Percentiles rank a stretch among this genome's conserved stretches.
Conservation (phyloP, 1,140 invertebrate genomes). For the Bombus terrestris region DNA sequence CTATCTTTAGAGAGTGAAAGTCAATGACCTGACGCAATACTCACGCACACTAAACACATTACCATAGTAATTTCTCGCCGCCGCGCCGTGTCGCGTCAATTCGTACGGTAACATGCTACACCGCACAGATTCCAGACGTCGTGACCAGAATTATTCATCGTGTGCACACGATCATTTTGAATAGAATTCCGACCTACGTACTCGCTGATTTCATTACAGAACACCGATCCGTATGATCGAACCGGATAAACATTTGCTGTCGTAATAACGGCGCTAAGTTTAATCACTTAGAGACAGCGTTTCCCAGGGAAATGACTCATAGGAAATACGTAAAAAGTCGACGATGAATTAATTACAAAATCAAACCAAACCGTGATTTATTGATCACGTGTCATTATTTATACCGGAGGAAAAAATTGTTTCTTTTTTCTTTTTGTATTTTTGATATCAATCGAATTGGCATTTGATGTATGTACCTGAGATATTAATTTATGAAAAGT, state of each 20-base stretch:
- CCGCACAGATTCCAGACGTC: slow-evolving; percentile 38
- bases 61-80: slow-evolving; percentile 66
- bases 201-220: slow-evolving; percentile 53
- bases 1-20: slow-evolving; percentile 61
- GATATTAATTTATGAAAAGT: background rate
- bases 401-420: background rate
- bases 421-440: background rate
- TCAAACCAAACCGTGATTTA: background rate
- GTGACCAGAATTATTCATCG: slow-evolving; percentile 44
- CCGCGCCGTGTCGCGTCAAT: slow-evolving; percentile 27
- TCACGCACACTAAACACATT: slow-evolving; percentile 73
- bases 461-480: background rate
- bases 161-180: slow-evolving; percentile 42
- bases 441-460: too few relatives aligned
- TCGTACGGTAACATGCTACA: slow-evolving; percentile 42
- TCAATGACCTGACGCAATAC: slow-evolving; percentile 73
- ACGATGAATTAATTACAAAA: slow-evolving; percentile 31
- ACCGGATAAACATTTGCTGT: slow-evolving; percentile 26
- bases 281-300: background rate
- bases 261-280: background rate
- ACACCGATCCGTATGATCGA: slow-evolving; percentile 41
- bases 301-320: slow-evolving; percentile 44
- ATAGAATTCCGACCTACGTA: slow-evolving; percentile 43
- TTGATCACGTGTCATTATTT: too few relatives aligned
- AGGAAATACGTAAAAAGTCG: slow-evolving; percentile 16